Base-by-base conservation (phyloP, 1,140 invertebrate genomes). In the Eupeodes corollae region DNA sequence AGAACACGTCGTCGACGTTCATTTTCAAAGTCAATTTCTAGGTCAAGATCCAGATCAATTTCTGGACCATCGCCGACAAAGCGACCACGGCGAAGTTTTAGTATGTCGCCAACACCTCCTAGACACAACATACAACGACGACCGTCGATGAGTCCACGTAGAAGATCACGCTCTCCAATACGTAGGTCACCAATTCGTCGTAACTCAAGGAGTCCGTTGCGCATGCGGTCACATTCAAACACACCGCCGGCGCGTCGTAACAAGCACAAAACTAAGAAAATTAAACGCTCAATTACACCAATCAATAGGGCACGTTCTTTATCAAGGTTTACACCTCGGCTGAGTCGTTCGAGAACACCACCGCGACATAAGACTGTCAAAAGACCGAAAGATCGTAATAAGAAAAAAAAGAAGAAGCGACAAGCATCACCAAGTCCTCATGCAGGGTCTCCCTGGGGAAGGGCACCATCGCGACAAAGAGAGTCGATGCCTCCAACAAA, bases 331-430 rank as follows among this genome's bases (percentile, higher is more conserved):
- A 63, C 55, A 6, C 62, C 53, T 2, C 52, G 63, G 1, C 21
- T 63, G 15, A 65, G 61, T 52, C 53, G 59, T 2, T 67, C 63
- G 6, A 64, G 61, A 44, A 64, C 50, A 41, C 44, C 44, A 13
- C 18, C 34, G 9, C 35, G 18, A 5, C 51, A 52, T 13, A 50
- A 55, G 33, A 51, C 50, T 12, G 61, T 57, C 37, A 67, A 65
- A 40, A 67, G 61, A 46, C 52, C 52, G 32, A 42, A 48, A 0
- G 62, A 66, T 30, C 56, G 56, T n/a, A 61, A 58, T 12, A 63
- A 63, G 44, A 66, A 52, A 37, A 52, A 50, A 31, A 55, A 47
- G 18, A 67, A 65, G 43, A 64, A 63, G 38, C 54, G 61, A 6
- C n/a, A 49, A 6, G 39, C 48, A 9, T 62, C 53, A 41, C 41